phyloP scores from a whole-genome alignment of 2,888 invertebrate species.

The Aleiodes testaceus region DNA sequence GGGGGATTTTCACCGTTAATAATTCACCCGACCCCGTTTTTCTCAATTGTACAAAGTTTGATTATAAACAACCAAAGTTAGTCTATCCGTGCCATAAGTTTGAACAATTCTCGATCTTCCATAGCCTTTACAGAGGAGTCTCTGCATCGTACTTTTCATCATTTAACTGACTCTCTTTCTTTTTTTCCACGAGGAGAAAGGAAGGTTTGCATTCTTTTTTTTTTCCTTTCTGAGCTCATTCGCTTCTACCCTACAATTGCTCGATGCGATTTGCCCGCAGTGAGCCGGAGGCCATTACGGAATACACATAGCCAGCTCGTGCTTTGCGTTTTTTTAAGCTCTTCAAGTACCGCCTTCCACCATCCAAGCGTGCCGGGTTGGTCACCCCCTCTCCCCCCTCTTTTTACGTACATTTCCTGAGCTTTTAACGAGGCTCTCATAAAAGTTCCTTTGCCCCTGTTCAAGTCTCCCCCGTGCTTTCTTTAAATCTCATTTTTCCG shows the following conservation, averaged over 20 bases:
- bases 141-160: constrained; percentile 18
- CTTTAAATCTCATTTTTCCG: constrained; percentile 40
- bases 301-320: constrained; percentile 57
- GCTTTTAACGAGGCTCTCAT: constrained; percentile 65
- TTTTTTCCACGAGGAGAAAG: constrained; percentile 3
- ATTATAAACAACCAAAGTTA: constrained; percentile 42
- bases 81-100: constrained; percentile 30
- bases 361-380: constrained; percentile 41
- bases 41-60: constrained; percentile 25
- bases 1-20: background rate
- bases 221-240: constrained; percentile 35
- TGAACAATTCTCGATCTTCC: constrained; percentile 12
- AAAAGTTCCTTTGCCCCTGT: constrained; percentile 50
- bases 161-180: constrained; percentile 17
- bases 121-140: background rate
- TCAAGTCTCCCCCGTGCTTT: constrained; percentile 40
- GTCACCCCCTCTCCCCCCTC: constrained; percentile 29
- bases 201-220: constrained; percentile 10
- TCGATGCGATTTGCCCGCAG: constrained; percentile 53
- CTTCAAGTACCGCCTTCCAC: constrained; percentile 60
- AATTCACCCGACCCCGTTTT: constrained; percentile 8
- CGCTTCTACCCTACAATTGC: constrained; percentile 44
- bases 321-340: constrained; percentile 57
- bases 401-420: constrained; percentile 62
- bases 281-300: constrained; percentile 59